Conservation (phyloP, 2,113 vertebrate species). For the Ranitomeya variabilis region DNA sequence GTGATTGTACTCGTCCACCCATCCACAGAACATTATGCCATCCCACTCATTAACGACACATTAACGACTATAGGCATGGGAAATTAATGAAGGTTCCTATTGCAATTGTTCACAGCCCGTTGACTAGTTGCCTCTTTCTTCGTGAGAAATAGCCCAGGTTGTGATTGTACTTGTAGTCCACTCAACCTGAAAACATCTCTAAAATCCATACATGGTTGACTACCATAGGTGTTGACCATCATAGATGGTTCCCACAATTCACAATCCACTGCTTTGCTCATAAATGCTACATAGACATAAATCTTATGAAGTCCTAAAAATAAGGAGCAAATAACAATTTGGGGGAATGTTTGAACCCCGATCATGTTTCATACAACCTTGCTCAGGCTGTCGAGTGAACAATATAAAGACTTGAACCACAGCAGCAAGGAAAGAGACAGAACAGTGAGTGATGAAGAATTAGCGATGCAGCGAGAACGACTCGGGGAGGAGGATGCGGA, state of each 20-base stretch:
- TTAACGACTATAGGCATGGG: no score
- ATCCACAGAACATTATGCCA: no score
- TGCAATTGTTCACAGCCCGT: no score
- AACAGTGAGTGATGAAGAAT: not conserved
- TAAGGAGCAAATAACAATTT: not conserved
- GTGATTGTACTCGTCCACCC: no score
- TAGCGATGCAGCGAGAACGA: constrained; percentile 3
- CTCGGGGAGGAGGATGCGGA: not conserved
- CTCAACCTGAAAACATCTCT: not conserved
- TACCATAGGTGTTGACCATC: not conserved
- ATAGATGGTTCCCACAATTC: not conserved
- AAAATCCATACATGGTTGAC: not conserved
- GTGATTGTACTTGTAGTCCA: not conserved
- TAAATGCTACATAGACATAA: not conserved
- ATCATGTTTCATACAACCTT: not conserved
- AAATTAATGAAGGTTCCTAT: no score
- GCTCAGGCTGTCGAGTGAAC: not conserved
- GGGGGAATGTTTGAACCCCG: not conserved
- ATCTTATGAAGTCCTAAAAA: not conserved
- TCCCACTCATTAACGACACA: no score
- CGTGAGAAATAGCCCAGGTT: no score
- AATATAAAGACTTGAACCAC: not conserved
- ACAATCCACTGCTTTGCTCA: not conserved
- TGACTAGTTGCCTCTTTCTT: no score
- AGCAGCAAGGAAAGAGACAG: not conserved